Conservation (phyloP, 92 coral and sea anemone genomes). For the Heteractis magnifica region DNA sequence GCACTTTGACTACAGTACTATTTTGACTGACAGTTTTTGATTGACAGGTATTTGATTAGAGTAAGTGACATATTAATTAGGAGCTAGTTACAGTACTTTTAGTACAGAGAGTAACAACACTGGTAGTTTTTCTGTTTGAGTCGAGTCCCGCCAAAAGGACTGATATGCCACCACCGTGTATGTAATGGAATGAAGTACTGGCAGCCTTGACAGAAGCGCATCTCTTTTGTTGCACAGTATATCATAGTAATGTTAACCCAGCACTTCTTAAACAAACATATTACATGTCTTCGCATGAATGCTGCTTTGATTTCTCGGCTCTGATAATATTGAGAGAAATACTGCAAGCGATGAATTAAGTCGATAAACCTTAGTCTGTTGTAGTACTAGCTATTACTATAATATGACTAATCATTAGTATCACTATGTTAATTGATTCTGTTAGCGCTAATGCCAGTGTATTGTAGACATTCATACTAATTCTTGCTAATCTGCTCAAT, state of each 20-base stretch:
- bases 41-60: background rate
- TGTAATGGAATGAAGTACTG: background rate
- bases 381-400: background rate
- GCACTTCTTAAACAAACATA: background rate
- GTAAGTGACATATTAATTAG: conserved; percentile 5
- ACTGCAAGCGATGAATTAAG: background rate
- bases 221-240: background rate
- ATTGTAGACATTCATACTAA: no score
- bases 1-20: background rate
- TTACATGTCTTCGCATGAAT: background rate
- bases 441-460: background rate
- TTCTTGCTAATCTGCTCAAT: background rate
- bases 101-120: background rate
- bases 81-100: background rate
- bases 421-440: background rate
- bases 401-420: no score
- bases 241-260: background rate
- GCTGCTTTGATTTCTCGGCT: background rate
- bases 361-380: no score
- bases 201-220: background rate
- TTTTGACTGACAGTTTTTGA: background rate
- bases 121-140: background rate
- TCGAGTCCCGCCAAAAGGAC: background rate
- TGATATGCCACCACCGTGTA: background rate
- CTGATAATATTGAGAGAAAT: background rate